A percentile compares a stretch with the other conserved stretches of the same genome.
Evolutionary conservation across 2,113 vertebrate genomes (phyloP).

Genomic region (Pholis gunnellus): DNA sequence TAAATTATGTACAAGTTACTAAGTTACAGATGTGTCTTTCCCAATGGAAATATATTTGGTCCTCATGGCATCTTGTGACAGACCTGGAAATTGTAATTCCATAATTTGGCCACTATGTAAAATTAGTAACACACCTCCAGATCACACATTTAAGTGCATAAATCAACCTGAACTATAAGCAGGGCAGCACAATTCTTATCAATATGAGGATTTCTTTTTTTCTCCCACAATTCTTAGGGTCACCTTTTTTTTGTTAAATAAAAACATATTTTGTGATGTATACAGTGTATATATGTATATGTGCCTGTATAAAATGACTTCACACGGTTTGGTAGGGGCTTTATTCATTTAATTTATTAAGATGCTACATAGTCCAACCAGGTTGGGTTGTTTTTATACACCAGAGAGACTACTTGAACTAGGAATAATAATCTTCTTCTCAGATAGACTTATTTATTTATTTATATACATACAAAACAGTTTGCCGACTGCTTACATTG

Average conservation of each 20-base stretch:
- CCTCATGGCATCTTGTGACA: too few species aligned
- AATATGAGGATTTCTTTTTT: background rate
- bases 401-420: slow-evolving; percentile 89
- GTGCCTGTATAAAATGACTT: slow-evolving; percentile 63
- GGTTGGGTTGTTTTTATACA: slow-evolving; percentile 88
- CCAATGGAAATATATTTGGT: too few species aligned
- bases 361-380: slow-evolving; percentile 98
- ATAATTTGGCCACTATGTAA: background rate
- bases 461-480: slow-evolving; percentile 89
- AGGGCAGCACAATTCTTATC: background rate
- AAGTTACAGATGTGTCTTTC: too few species aligned
- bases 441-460: slow-evolving; percentile 84
- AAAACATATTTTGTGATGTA: background rate
- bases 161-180: background rate
- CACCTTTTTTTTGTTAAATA: background rate
- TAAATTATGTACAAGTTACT: background rate
- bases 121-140: background rate
- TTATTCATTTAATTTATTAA: slow-evolving; percentile 92
- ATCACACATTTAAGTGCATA: background rate
- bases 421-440: slow-evolving; percentile 82
- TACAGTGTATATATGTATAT: background rate
- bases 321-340: slow-evolving; percentile 85
- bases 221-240: background rate
- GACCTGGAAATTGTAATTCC: background rate
- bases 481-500: slow-evolving; percentile 85